Base-by-base conservation (phyloP, 2,113 vertebrate genomes). In the Cyanoramphus novaezelandiae region DNA sequence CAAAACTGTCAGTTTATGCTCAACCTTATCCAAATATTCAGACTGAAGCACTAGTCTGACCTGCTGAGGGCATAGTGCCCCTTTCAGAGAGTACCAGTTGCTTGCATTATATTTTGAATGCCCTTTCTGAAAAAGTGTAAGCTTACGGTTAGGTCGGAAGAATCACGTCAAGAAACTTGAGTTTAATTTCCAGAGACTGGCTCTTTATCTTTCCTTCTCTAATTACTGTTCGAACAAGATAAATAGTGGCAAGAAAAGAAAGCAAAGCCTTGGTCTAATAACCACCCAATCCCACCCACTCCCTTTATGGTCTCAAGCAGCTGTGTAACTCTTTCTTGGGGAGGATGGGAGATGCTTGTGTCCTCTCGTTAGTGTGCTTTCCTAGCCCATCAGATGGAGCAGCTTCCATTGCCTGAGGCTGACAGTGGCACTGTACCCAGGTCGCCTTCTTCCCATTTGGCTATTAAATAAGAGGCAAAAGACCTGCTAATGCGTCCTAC, bases 281-380 rank as follows among this genome's bases (percentile, higher is more conserved):
- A 39, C 15, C 6, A 41, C 24, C 17, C 31, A 81, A 0, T 0
- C 11, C 41, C 63, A 46, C 21, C 17, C 0, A 0, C 27, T 67
- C 17, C 25, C 3, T 33, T 35, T 53, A 24, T 6, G 20, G 43
- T 46, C 46, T 60, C 46, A 53, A 67, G 86, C 28, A 88, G 71
- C 17, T 7, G 0, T 37, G 15, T 5, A 20, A 15, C 3, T 52
- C 44, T 63, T 1, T 0, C 24, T 1, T 20, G 18, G 17, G 27
- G 19, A 67, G 11, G 28, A 0, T 59, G 64, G 35, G 44, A 76
- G 75, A 44, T 41, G 28, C 17, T 50, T 53, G 13, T 47, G 7
- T 35, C 24, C 4, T 1, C 28, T 62, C 41, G 19, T 15, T 41
- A 17, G 7, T 1, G 1, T 15, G 5, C 9, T 64, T 78, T 53